Conservation (phyloP, 2,797 vertebrate genomes). For the Sciaenops ocellatus region DNA sequence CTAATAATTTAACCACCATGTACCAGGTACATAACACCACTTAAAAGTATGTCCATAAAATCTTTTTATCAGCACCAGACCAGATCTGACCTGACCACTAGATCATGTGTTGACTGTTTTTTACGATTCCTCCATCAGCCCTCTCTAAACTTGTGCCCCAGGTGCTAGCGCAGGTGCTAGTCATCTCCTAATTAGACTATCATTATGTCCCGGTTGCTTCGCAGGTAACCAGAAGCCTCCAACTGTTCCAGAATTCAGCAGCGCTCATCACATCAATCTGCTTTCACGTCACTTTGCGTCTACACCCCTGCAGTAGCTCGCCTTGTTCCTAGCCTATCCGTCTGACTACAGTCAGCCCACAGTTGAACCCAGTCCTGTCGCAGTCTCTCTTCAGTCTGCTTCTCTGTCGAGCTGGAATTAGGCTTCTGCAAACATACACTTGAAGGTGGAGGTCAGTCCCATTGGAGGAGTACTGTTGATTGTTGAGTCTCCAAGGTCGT, state of each 20-base stretch:
- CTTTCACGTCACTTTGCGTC: conserved; percentile 5
- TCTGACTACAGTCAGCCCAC: neutral
- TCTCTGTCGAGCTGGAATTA: neutral
- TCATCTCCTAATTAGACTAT: conserved; percentile 40
- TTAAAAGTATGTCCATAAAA: neutral
- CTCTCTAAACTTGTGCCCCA: neutral
- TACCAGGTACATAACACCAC: neutral
- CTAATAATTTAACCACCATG: neutral
- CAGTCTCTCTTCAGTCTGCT: neutral
- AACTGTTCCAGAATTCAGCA: conserved; percentile 36
- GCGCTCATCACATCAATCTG: conserved; percentile 16
- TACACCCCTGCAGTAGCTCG: neutral
- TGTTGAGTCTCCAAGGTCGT: too few relatives aligned
- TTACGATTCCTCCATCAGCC: neutral
- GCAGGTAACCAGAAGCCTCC: conserved; percentile 30
- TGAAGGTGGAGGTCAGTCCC: too few relatives aligned
- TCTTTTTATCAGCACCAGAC: neutral
- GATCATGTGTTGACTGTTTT: conserved; percentile 12
- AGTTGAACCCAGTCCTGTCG: neutral
- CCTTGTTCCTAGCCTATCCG: neutral
- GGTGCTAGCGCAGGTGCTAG: conserved; percentile 15
- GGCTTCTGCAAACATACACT: neutral
- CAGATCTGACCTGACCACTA: neutral
- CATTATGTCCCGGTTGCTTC: conserved; percentile 14
- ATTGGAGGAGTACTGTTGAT: too few relatives aligned